Base-by-base conservation (phyloP, 2,797 vertebrate species). In the Sebastes steindachneri region DNA sequence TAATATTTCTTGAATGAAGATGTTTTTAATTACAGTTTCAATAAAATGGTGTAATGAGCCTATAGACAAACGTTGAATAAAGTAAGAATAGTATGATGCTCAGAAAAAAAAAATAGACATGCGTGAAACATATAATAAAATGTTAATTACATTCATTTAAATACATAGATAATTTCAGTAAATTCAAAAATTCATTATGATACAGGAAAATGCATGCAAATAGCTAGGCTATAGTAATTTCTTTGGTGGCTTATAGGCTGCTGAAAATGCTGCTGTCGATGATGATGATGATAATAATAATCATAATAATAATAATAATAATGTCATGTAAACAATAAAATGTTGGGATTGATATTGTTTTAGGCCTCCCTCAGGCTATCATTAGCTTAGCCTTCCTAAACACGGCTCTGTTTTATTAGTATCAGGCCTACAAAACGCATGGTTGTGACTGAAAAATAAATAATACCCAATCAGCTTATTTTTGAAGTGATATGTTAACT, bases 101-200 rank as follows among this genome's bases (percentile, higher is more conserved):
- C 87, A 89, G 86, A 90, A 88, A 91, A 84, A 85, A 88, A 91
- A 84, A 86, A 88, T 87, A 93, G 88, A 93, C 95, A 96, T 96
- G 95, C 94, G 83, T 91, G 88, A 94, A 92, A 95, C 75, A 77
- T 75, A 86, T 79, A 93, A 92, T 86, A 92, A 92, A 93, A 93
- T 93, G 93, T 92, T 87, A 90, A 93, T 95, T 96, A 96, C 96
- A 96, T 96, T 96, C 95, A 95, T 96, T 95, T 95, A 95, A 96
- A 96, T 95, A 95, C 90, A 93, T 89, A 86, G 82, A 91, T 93
- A 80, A 89, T 94, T 92, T 92, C 83, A 91, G 86, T 90, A 92
- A 92, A 90, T 88, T 91, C 70, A 83, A 92, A 92, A 93, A 91
- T 84, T 87, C 65, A 84, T 90, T 93, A 93, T 92, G 73, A 94